Base-by-base conservation (phyloP, 2,888 invertebrate species). In the Gastracanthus pulcherrimus region DNA sequence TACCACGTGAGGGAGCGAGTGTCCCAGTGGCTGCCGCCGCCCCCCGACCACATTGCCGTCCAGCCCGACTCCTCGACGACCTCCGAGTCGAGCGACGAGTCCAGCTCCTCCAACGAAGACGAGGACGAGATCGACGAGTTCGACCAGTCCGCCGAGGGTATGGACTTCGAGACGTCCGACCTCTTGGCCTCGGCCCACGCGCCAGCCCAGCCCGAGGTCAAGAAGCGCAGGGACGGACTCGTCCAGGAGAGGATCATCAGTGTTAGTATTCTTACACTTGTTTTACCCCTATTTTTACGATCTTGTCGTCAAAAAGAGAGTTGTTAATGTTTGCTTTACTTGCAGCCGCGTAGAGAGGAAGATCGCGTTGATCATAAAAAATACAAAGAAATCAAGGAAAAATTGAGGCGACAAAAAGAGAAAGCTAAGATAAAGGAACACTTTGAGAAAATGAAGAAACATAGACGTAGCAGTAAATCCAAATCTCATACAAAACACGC, bases 1-100 rank as follows among this genome's bases (percentile, higher is more conserved):
- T 99, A 98, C 92, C 98, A 99, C 91, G 93, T 95, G 1, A 96
- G 95, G 90, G 93, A 95, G 69, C 93, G 97, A 7, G 93, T 95
- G 85, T 94, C 96, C 29, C 97, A 96, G 89, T 97, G 97, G 97
- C 92, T 94, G 85, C 96, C 96, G 38, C 93, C 93, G 0, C 92
- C 92, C 0, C 92, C 92, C 1, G 90, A 91, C 62, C 90, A 92
- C 62, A 90, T 90, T 41, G 89, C 90, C 2, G 88, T 88, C n/a
- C 89, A 89, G n/a, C 89, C 89, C 9, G 92, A 91, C 76, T 92
- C 92, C 0, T 93, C 93, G 77, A 91, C 92, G 0, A 92, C 92
- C 69, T 93, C 92, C 2, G 93, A 93, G 38, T 82, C 82, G 0
- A 89, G 89, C 3, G 90, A 88, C 67, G 89, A 89, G 2, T 89